Evolutionary conservation across 2,888 invertebrate genomes (phyloP).

Genomic region (Altica lythri): DNA sequence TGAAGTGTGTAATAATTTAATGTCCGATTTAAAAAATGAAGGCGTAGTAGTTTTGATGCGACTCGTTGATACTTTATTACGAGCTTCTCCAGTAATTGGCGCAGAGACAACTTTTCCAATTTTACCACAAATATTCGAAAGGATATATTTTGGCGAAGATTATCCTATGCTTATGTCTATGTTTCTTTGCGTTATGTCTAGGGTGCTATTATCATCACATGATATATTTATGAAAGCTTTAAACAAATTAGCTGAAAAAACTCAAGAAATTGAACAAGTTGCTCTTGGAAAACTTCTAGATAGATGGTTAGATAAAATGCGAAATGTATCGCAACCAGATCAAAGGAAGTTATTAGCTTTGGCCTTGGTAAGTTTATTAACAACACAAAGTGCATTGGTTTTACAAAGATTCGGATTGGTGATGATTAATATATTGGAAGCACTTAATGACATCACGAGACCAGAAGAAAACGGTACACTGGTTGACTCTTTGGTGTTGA

Average conservation of each 20-base stretch:
- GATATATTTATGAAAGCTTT: conserved; percentile 67
- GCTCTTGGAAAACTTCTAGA: conserved; percentile 74
- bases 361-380: conserved; percentile 72
- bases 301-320: conserved; percentile 81
- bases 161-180: conserved; percentile 76
- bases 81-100: conserved; percentile 74
- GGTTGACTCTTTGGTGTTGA: conserved; percentile 52
- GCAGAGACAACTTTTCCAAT: conserved; percentile 71
- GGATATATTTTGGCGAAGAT: conserved; percentile 71
- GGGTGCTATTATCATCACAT: conserved; percentile 74
- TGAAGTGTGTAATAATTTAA: conserved; percentile 69
- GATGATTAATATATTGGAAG: conserved; percentile 74
- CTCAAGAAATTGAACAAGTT: conserved; percentile 63
- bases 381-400: conserved; percentile 70
- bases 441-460: conserved; percentile 80
- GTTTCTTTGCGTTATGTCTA: conserved; percentile 77
- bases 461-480: conserved; percentile 65
- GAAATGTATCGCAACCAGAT: conserved; percentile 76
- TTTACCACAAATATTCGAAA: conserved; percentile 65
- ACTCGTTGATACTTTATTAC: conserved; percentile 76
- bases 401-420: conserved; percentile 75
- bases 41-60: conserved; percentile 74
- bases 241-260: conserved; percentile 57
- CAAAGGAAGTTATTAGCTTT: conserved; percentile 76
- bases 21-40: conserved; percentile 78